These are phyloP conservation scores for Naja naja DNA, from an alignment of 2,113 vertebrate genomes.

Conservation along the genomic window DNA sequence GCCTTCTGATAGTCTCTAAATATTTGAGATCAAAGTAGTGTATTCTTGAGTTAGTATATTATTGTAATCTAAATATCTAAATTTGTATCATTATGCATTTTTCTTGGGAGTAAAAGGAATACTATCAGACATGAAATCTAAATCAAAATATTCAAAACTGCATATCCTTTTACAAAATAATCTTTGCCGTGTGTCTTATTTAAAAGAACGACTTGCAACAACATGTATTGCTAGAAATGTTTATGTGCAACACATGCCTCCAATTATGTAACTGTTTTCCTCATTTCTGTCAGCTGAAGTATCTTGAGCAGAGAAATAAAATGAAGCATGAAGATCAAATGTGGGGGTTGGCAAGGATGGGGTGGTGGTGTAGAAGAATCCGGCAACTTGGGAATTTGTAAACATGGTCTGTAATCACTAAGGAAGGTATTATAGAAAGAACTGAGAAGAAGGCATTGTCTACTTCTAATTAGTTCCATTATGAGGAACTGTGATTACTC, in stretches of 20 bases:
- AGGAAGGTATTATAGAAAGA: neutral
- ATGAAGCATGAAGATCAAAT: conserved; percentile 33
- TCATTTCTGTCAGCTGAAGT: neutral
- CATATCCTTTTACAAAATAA: conserved; percentile 33
- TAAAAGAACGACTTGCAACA: conserved; percentile 28
- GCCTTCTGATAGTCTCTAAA: neutral
- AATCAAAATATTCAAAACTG: neutral
- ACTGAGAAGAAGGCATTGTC: neutral
- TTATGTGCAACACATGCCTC: conserved; percentile 60
- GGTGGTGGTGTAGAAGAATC: neutral
- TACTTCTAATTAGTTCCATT: conserved; percentile 11
- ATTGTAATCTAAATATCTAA: neutral
- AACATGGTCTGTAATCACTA: neutral
- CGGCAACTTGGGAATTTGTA: conserved; percentile 3
- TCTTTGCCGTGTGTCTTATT: conserved; percentile 43
- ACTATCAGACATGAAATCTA: neutral
- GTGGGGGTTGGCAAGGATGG: neutral
- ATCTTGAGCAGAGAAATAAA: conserved; percentile 6
- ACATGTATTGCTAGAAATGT: conserved; percentile 42
- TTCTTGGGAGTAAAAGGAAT: conserved; percentile 21
- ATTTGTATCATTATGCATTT: conserved; percentile 39
- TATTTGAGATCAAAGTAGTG: neutral
- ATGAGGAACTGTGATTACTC: neutral
- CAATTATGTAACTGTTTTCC: conserved; percentile 37
- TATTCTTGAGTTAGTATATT: conserved; percentile 14